Conservation (phyloP, 1,140 invertebrate species). For the Solenopsis invicta region DNA sequence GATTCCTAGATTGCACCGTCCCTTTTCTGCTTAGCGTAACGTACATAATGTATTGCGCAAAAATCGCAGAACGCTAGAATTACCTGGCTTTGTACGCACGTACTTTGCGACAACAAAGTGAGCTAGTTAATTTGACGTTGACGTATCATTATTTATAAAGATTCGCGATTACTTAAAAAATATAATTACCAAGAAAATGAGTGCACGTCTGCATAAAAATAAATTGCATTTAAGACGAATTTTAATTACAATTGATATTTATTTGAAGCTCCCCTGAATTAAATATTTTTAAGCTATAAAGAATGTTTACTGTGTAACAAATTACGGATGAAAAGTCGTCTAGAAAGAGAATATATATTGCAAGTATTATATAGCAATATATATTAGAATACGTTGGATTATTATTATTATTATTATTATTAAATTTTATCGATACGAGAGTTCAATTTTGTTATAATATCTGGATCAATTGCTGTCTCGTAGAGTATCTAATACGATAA, state of each 20-base stretch:
- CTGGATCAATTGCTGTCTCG: not conserved
- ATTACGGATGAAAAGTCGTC: not conserved
- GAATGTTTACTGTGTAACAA: not conserved
- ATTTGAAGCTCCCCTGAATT: not conserved
- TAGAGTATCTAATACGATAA: not conserved
- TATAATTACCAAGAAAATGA: not conserved
- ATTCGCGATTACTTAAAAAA: not conserved
- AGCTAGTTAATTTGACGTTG: constrained; percentile 10
- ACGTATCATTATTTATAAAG: not conserved
- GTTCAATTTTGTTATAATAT: not conserved
- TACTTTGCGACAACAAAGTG: not conserved
- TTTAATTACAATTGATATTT: not conserved
- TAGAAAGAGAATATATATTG: not conserved
- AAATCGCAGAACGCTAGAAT: constrained; percentile 11
- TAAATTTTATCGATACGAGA: not conserved
- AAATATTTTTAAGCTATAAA: not conserved
- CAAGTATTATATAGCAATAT: not conserved
- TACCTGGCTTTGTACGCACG: not conserved
- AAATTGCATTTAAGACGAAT: not conserved
- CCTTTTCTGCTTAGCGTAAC: not conserved
- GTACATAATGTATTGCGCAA: constrained; percentile 26
- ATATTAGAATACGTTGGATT: not conserved
- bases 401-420: not conserved
- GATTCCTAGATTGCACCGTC: constrained; percentile 39
- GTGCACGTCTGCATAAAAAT: not conserved